Evolutionary conservation across 2,888 invertebrate genomes (phyloP), one percentile per base, ranked within the genome.

Genomic region (Ptilodon capucinus): DNA sequence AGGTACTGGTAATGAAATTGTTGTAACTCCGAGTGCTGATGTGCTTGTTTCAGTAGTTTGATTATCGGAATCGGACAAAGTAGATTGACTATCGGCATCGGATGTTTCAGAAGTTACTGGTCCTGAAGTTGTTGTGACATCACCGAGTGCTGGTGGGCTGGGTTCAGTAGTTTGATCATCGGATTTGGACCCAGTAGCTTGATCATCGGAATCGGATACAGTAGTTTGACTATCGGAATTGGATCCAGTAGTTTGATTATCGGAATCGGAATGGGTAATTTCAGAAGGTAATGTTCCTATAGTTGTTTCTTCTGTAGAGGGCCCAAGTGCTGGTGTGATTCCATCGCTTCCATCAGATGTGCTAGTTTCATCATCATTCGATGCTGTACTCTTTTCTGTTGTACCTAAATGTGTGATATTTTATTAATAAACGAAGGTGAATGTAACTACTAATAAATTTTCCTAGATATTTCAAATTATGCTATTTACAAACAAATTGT

Each of bases 181-280:
- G 8, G 23, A n/a, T n/a, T n/a, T n/a, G n/a, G n/a, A n/a, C n/a
- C n/a, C n/a, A n/a, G n/a, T n/a, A n/a, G n/a, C n/a, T n/a, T n/a
- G n/a, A n/a, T n/a, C n/a, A n/a, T 6, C 9, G 8, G 6, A 8
- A 5, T 25, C 23, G 6, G 23, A 25, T 25, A 6, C 6, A 21
- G 21, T 21, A 25, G 23, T 25, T 4, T 2, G 7, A 25, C 9
- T 9, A 8, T 2, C 2, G 9, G 23, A 25, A 1, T 9, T 9
- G 6, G 23, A 25, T 25, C 9, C 7, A 8, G 23, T 5, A 25
- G 6, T 6, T 7, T 25, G 8, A 2, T 2, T 25, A 8, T 1
- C 7, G 23, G 23, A 25, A 25, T 25, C 8, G 23, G 23, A 1
- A 9, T 25, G 23, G 17, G 51, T 47, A 7, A 47, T 41, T 48